Base-by-base conservation (phyloP, 2,888 invertebrate genomes). In the Gymnocheta viridis region DNA sequence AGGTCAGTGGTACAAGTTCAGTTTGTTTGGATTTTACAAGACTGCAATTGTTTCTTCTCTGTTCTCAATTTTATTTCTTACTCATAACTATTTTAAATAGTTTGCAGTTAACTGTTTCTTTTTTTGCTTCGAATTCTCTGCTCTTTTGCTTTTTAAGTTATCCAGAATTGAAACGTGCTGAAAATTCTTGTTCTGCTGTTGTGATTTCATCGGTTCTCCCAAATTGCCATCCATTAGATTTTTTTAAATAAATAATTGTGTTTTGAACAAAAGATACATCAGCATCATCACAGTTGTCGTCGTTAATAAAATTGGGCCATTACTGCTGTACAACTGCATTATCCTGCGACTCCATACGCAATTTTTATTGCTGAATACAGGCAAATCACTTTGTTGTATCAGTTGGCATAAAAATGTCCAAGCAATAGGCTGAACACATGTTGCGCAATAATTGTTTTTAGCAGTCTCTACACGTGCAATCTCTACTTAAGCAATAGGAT, bases 1-100 rank as follows among this genome's bases (percentile, higher is more conserved):
- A 89, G 90, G 90, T 90, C 89, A 90, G 88, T 90, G 89, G 90
- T 89, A 90, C 90, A 90, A 90, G 90, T 90, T 90, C 90, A 90
- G 89, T 90, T 67, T 79, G 51, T 67, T 85, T 35, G 64, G 24
- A 67, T 82, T 81, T 81, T 54, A 54, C 24, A 69, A 51, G 47
- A 81, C 29, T 83, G 77, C 80, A 73, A n/a, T 64, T 22, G 49
- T 17, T 41, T 44, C 27, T 51, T 44, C 27, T 51, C 49, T 44
- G 44, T 70, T 41, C 47, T 60, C 29, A 47, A 14, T 41, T 56
- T 66, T 49, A 67, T 69, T 76, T 24, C 69, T 19, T 27, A 62
- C 47, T 69, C 41, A 29, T 14, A 14, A 19, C 22, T 19, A 44
- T n/a, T n/a, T n/a, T n/a, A 69, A 49, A 19, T 32, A 62, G 10